Conservation (phyloP, 1,140 invertebrate species). For the Diploscapter pachys region DNA sequence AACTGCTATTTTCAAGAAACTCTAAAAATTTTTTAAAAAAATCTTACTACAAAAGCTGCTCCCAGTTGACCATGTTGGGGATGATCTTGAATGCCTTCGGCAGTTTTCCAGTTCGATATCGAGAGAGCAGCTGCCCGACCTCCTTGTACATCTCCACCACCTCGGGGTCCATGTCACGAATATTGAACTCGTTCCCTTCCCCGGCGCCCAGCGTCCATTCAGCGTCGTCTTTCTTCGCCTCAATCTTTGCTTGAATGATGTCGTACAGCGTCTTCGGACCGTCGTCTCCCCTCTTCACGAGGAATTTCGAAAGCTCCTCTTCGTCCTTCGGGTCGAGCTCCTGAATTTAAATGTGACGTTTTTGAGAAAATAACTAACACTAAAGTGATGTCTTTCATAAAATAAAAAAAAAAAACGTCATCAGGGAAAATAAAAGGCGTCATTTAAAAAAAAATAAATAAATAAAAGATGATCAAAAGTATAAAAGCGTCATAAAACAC, state of each 20-base stretch:
- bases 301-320: slow-evolving; percentile 40
- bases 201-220: slow-evolving; percentile 21
- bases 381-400: slow-evolving; percentile 7
- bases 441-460: slow-evolving; percentile 17
- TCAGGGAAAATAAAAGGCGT: background rate
- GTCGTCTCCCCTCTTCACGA: slow-evolving; percentile 24
- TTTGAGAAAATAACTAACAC: background rate
- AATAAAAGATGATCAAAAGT: background rate
- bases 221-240: slow-evolving; percentile 40
- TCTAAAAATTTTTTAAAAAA: background rate
- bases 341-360: slow-evolving; percentile 23
- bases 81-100: slow-evolving; percentile 98
- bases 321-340: slow-evolving; percentile 46
- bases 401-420: background rate
- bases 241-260: slow-evolving; percentile 47
- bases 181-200: slow-evolving; percentile 32
- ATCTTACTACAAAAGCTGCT: slow-evolving; percentile 65
- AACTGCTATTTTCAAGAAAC: background rate
- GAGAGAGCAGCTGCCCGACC: slow-evolving; percentile 77
- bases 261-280: slow-evolving; percentile 42
- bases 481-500: background rate
- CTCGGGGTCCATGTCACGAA: slow-evolving; percentile 68
- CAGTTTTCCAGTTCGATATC: slow-evolving; percentile 89
- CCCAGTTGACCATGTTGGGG: slow-evolving; percentile 88
- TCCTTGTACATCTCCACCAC: slow-evolving; percentile 79